These are phyloP conservation scores for Drosophila multiciliata DNA, from an alignment of 2,888 invertebrate genomes.

Conservation along the genomic window DNA sequence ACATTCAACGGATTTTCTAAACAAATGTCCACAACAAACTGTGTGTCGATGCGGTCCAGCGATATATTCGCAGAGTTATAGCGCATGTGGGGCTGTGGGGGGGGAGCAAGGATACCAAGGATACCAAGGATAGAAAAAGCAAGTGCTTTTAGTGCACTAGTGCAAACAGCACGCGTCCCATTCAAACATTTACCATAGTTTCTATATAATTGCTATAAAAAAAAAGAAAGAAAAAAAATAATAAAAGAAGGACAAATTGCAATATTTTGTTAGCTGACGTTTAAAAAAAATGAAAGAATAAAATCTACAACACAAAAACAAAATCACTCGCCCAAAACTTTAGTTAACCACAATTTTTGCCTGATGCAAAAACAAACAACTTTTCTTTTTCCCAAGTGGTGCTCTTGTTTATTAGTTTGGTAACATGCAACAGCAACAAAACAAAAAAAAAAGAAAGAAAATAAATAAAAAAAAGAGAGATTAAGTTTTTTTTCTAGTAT, in stretches of 20 bases:
- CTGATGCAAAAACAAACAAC: background rate
- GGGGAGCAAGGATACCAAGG: background rate
- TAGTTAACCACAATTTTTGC: background rate
- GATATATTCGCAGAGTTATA: constrained; percentile 25
- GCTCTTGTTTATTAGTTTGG: background rate
- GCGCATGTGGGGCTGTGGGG: background rate
- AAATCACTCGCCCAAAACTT: background rate
- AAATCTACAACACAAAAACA: background rate
- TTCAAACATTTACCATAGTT: constrained; percentile 37
- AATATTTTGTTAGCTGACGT: background rate
- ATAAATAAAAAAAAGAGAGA: background rate
- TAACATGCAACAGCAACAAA: background rate
- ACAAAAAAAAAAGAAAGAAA: background rate
- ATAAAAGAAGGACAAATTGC: background rate
- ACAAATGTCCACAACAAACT: constrained; percentile 63
- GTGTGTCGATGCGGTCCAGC: constrained; percentile 41
- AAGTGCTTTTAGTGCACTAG: constrained; percentile 38
- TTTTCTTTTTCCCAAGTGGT: background rate
- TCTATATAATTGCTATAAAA: constrained; percentile 60
- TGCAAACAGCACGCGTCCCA: constrained; percentile 58
- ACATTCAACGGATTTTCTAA: constrained; percentile 55
- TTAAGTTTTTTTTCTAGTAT: background rate
- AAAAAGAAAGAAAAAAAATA: constrained; percentile 7
- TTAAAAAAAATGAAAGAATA: background rate
- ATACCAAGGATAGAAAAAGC: background rate